Percentiles rank a stretch among this genome's conserved stretches.
These are phyloP conservation scores for Sycophila sp. DNA, from an alignment of 1,140 invertebrate genomes.

Conservation along the genomic window DNA sequence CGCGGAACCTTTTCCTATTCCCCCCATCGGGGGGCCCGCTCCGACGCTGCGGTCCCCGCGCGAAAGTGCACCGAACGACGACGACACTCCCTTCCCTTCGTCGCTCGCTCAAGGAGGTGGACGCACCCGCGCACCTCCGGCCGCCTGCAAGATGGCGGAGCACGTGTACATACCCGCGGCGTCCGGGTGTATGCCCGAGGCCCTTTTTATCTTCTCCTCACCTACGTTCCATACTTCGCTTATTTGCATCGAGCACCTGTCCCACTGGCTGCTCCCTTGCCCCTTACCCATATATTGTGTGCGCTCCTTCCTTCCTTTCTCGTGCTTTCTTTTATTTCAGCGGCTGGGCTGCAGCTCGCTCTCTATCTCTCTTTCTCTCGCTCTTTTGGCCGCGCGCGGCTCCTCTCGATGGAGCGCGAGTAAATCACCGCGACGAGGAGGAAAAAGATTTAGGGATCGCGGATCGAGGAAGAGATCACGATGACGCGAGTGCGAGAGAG, in stretches of 20 bases:
- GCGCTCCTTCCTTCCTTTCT: conserved; percentile 25
- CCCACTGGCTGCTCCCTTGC: conserved; percentile 33
- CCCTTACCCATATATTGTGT: conserved; percentile 16
- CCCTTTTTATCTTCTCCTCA: conserved; percentile 17
- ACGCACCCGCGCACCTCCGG: conserved; percentile 42
- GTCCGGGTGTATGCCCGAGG: not conserved
- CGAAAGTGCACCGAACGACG: conserved; percentile 38
- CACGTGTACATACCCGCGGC: not conserved
- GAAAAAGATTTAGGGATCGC: conserved; percentile 38
- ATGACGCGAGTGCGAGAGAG: conserved; percentile 25
- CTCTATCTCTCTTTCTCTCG: not conserved
- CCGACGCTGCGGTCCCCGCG: conserved; percentile 3
- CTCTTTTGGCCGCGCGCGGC: not conserved
- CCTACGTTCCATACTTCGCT: conserved; percentile 24
- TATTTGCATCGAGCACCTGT: conserved; percentile 57
- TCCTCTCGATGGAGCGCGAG: no score
- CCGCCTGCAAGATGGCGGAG: conserved; percentile 29
- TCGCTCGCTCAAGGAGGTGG: conserved; percentile 53
- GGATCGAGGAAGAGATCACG: conserved; percentile 27
- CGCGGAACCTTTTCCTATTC: conserved; percentile 45
- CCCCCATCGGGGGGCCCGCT: not conserved
- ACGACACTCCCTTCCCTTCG: conserved; percentile 55
- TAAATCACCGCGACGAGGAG: conserved; percentile 25
- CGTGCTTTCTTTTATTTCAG: conserved; percentile 43
- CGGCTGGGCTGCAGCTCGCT: not conserved